Conservation (phyloP, 2,797 vertebrate genomes). For the Synaphobranchus kaupii region DNA sequence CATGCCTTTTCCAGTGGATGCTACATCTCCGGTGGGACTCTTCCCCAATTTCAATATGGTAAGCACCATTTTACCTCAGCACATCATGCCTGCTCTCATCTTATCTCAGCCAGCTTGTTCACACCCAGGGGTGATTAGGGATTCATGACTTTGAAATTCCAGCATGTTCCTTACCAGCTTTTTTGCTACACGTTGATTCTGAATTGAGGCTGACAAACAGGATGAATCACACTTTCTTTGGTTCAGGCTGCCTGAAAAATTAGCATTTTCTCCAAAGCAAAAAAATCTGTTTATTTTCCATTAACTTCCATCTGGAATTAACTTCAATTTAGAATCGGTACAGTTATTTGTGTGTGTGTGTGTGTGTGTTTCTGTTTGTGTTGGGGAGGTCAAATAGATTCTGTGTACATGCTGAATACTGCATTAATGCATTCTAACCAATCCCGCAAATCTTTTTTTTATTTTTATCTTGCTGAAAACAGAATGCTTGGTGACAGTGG, state of each 20-base stretch:
- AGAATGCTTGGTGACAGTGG: constrained; percentile 47
- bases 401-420: constrained; percentile 32
- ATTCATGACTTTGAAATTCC: neutral
- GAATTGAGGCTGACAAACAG: neutral
- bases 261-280: neutral
- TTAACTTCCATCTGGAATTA: constrained; percentile 33
- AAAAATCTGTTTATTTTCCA: neutral
- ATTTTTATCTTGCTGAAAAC: constrained; percentile 55
- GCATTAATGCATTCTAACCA: constrained; percentile 41
- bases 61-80: constrained; percentile 56
- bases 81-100: neutral
- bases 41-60: constrained; percentile 97
- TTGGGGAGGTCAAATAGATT: constrained; percentile 28
- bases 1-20: constrained; percentile 86
- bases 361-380: neutral
- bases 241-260: neutral
- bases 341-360: neutral
- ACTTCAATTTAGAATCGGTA: constrained; percentile 22
- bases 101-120: neutral
- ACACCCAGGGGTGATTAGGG: neutral
- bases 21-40: constrained; percentile 83
- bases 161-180: neutral
- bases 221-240: neutral
- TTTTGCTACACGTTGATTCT: neutral
- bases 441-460: constrained; percentile 44